Percentiles rank a stretch among this genome's conserved stretches.
Conservation (phyloP, 2,113 vertebrate species). For the Cacatua alba region DNA sequence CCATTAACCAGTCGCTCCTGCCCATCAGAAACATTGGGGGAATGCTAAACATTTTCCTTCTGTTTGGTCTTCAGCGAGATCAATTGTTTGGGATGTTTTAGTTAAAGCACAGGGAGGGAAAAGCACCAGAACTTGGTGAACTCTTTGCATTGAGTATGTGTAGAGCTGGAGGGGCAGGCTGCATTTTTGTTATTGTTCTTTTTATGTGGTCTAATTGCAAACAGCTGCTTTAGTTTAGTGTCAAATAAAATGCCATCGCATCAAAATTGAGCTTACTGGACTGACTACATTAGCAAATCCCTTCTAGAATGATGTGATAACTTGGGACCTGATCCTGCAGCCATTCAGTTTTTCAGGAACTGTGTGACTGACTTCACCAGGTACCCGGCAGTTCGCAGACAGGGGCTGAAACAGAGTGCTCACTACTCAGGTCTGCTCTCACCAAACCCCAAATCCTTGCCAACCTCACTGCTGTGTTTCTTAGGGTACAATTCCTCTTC, state of each 20-base stretch:
- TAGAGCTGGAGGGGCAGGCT: not conserved
- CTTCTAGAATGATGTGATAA: not conserved
- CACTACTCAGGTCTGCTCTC: not conserved
- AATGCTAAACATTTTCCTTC: slow-evolving; percentile 4
- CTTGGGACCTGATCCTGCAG: not conserved
- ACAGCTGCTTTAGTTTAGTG: slow-evolving; percentile 51
- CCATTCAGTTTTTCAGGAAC: not conserved
- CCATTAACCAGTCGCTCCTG: not conserved
- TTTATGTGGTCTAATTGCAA: slow-evolving; percentile 68
- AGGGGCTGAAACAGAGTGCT: not conserved
- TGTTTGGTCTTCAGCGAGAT: not conserved
- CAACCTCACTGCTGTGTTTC: not conserved
- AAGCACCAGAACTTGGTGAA: slow-evolving; percentile 32
- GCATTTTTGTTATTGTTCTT: slow-evolving; percentile 52
- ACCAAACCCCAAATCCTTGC: not conserved
- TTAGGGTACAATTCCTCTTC: not conserved
- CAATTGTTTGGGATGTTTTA: slow-evolving; percentile 38
- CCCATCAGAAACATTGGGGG: slow-evolving; percentile 65
- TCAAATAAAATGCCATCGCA: slow-evolving; percentile 40
- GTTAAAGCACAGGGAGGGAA: slow-evolving; percentile 27
- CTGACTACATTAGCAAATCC: slow-evolving; percentile 34
- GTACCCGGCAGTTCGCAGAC: not conserved
- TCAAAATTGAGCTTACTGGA: slow-evolving; percentile 32
- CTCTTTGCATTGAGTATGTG: slow-evolving; percentile 25
- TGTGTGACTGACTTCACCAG: not conserved